Base-by-base conservation (phyloP, 2,888 invertebrate species). In the Andrena minutula region DNA sequence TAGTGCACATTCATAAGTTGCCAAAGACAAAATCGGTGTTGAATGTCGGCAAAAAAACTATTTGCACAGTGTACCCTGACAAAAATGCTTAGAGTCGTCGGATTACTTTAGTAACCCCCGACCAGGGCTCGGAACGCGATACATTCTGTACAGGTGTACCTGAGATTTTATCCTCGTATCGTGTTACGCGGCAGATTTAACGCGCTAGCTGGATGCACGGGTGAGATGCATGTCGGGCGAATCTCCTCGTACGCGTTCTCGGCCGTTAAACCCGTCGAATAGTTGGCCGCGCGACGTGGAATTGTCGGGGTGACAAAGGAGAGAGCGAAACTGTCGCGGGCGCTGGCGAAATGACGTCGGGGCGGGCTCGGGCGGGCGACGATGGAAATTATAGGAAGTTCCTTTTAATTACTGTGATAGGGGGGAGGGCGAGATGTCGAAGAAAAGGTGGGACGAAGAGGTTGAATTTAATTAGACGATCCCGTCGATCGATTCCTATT, bases 381-480 rank as follows among this genome's bases (percentile, higher is more conserved):
- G 82, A 79, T 73, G 74, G 74, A 82, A 89, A 89, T 91, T 90
- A 90, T 82, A 76, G 86, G 73, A 87, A 87, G 87, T 90, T 84
- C 79, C 87, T 89, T 91, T 91, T 90, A 90, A 91, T 91, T 90
- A 89, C 87, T 81, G 77, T 68, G 86, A 84, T 83, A 72, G 82
- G 64, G 66, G 65, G 53, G 26, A n/a, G 2, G 23, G 71, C 58
- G 61, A 75, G 75, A 78, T 61, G 77, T 69, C 72, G 84, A 75
- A 71, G 73, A 75, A 80, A 78, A 58, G 75, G 60, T 53, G 20
- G 63, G 41, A 71, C 74, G 73, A 69, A 75, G 81, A 71, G 77
- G 82, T 77, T 82, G 82, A 83, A 86, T 86, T 90, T 87, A 90
- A 91, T 91, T 90, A 90, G 87, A 84, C 83, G 84, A 84, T 85